A percentile compares a stretch with the other conserved stretches of the same genome.
Evolutionary conservation across 2,113 vertebrate genomes (phyloP).

Genomic region (Todiramphus chloris): DNA sequence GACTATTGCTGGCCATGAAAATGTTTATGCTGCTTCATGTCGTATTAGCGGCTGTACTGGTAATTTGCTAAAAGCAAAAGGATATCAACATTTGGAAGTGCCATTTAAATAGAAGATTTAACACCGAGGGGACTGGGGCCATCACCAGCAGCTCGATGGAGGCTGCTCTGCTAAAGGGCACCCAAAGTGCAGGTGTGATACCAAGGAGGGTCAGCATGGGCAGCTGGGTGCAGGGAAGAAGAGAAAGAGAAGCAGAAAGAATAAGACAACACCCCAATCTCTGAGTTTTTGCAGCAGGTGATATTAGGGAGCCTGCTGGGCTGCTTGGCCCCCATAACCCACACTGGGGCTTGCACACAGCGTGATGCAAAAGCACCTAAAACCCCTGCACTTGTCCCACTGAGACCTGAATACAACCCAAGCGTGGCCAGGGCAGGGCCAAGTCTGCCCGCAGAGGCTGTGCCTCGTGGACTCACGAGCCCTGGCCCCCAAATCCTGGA

Average conservation of each 20-base stretch:
- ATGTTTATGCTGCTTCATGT: neutral
- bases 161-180: neutral
- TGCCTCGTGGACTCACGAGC: accelerated
- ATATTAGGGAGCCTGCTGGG: neutral
- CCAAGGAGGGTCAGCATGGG: neutral
- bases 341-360: neutral
- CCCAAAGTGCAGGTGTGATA: neutral
- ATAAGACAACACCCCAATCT: neutral
- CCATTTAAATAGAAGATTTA: neutral
- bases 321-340: neutral
- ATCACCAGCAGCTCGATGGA: neutral
- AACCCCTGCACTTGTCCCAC: neutral
- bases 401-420: neutral
- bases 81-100: neutral
- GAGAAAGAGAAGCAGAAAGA: neutral
- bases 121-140: accelerated
- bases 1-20: neutral
- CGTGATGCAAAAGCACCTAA: neutral
- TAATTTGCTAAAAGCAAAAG: neutral
- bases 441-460: neutral
- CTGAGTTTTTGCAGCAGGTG: neutral
- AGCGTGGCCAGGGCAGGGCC: neutral
- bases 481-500: neutral
- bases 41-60: neutral
- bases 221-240: neutral